These are phyloP conservation scores for Myotis daubentonii DNA, from an alignment of 2,797 vertebrate species.

Conservation along the genomic window DNA sequence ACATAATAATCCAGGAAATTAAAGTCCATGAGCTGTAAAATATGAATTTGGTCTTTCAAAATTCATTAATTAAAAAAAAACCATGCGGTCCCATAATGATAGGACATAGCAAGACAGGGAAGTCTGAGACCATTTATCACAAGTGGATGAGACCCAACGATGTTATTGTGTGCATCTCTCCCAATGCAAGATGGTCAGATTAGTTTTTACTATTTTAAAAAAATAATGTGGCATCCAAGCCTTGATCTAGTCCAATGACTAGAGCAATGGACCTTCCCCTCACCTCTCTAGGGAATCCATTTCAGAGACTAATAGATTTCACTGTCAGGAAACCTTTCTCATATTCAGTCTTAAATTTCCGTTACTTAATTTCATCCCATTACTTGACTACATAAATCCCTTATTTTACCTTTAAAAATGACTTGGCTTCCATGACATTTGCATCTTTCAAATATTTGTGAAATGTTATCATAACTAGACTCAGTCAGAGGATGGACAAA, in stretches of 20 bases:
- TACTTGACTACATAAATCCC: constrained; percentile 82
- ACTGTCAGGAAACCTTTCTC: constrained; percentile 83
- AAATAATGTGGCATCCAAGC: constrained; percentile 76
- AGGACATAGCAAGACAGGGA: constrained; percentile 46
- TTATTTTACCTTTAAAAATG: constrained; percentile 81
- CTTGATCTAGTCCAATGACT: constrained; percentile 80
- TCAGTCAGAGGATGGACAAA: constrained; percentile 72
- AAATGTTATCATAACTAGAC: constrained; percentile 71
- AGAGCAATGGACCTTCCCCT: constrained; percentile 78
- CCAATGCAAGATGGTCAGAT: constrained; percentile 72
- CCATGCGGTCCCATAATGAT: constrained; percentile 64
- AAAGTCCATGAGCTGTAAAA: constrained; percentile 75
- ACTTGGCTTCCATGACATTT: constrained; percentile 77
- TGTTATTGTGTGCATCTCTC: constrained; percentile 60
- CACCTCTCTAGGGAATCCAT: constrained; percentile 77
- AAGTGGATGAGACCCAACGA: constrained; percentile 58
- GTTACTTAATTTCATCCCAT: constrained; percentile 83
- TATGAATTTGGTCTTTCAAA: constrained; percentile 68
- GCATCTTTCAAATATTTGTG: constrained; percentile 71
- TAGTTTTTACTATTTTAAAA: constrained; percentile 52
- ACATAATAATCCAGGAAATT: constrained; percentile 73
- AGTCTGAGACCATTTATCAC: constrained; percentile 41
- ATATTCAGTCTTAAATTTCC: constrained; percentile 82
- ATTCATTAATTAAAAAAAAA: constrained; percentile 74
- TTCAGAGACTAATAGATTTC: constrained; percentile 84